phyloP scores from a whole-genome alignment of 30 jellyfish, hydroid and myxozoan genomes.

The Haliclystus octoradiatus region DNA sequence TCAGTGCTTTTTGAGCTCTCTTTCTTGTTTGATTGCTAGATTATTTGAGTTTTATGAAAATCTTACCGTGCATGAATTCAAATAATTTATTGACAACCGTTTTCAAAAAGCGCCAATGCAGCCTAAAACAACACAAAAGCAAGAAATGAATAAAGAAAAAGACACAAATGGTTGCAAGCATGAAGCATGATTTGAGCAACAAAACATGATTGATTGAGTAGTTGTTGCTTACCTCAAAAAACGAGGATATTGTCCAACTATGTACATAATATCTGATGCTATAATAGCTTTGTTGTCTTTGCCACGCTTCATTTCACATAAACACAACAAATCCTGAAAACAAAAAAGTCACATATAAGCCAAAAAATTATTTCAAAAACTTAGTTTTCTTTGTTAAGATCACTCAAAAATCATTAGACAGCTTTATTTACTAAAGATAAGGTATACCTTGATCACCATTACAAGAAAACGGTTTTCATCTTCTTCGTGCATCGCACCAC shows the following conservation, averaged over 20 bases:
- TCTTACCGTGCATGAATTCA: conserved; percentile 98
- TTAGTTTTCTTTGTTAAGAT: too few relatives aligned
- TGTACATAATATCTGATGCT: conserved; percentile 98
- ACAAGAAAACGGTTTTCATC: conserved; percentile 94
- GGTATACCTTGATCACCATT: conserved; percentile 86
- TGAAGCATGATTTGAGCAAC: background rate
- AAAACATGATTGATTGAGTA: too few relatives aligned
- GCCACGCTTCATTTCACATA: conserved; percentile 94
- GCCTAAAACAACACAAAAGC: conserved; percentile 29
- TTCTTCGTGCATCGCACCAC: conserved; percentile 99
- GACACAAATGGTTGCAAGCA: background rate
- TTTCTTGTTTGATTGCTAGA: too few relatives aligned
- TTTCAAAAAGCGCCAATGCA: conserved; percentile 91
- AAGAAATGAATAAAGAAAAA: too few relatives aligned
- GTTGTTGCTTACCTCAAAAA: conserved; percentile 62
- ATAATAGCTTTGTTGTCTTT: conserved; percentile 97
- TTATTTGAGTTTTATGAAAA: too few relatives aligned
- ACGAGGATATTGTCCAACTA: conserved; percentile 98
- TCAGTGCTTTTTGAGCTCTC: too few relatives aligned
- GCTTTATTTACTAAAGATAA: too few relatives aligned
- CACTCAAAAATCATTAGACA: too few relatives aligned
- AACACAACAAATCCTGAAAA: conserved; percentile 76
- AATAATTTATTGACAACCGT: conserved; percentile 97
- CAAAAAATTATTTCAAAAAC: too few relatives aligned
- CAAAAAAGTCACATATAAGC: background rate